phyloP scores from a whole-genome alignment of 2,113 vertebrate genomes.

The Apistogramma diplotaenia region DNA sequence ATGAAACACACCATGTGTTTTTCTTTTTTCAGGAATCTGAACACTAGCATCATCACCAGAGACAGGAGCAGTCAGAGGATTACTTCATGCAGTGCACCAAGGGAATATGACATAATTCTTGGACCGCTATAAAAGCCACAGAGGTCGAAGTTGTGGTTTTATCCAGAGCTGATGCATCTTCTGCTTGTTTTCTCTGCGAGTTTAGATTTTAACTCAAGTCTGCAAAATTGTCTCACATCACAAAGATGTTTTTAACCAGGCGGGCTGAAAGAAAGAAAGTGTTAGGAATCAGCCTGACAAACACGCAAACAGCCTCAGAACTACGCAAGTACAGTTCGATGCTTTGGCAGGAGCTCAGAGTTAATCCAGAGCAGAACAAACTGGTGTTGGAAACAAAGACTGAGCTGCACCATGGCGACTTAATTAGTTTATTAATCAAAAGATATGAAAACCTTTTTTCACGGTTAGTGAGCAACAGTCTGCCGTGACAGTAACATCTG shows the following conservation, averaged over 20 bases:
- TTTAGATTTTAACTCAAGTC: conserved; percentile 9
- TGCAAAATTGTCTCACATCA: neutral
- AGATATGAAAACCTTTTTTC: conserved; percentile 54
- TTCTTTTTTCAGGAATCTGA: conserved; percentile 6
- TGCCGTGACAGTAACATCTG: conserved; percentile 46
- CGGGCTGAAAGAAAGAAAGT: neutral
- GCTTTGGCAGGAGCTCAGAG: neutral
- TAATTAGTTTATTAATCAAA: conserved; percentile 59
- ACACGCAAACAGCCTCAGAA: neutral
- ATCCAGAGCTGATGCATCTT: conserved; percentile 23
- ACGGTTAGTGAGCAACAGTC: conserved; percentile 49
- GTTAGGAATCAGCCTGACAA: neutral
- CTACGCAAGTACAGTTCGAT: neutral
- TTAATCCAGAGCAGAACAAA: neutral
- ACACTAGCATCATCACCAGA: conserved; percentile 48
- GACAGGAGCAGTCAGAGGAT: conserved; percentile 29
- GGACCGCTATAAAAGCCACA: conserved; percentile 58
- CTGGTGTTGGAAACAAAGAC: neutral
- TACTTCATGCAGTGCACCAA: conserved; percentile 47
- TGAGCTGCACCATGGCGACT: conserved; percentile 42
- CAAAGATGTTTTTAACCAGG: neutral
- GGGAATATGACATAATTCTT: conserved; percentile 70
- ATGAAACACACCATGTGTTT: conserved; percentile 15
- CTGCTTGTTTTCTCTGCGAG: conserved; percentile 40
- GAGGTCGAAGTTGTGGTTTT: conserved; percentile 31